A percentile compares a stretch with the other conserved stretches of the same genome.
These are phyloP conservation scores for Oryctolagus cuniculus DNA, from an alignment of 2,113 vertebrate species.

Conservation along the genomic window DNA sequence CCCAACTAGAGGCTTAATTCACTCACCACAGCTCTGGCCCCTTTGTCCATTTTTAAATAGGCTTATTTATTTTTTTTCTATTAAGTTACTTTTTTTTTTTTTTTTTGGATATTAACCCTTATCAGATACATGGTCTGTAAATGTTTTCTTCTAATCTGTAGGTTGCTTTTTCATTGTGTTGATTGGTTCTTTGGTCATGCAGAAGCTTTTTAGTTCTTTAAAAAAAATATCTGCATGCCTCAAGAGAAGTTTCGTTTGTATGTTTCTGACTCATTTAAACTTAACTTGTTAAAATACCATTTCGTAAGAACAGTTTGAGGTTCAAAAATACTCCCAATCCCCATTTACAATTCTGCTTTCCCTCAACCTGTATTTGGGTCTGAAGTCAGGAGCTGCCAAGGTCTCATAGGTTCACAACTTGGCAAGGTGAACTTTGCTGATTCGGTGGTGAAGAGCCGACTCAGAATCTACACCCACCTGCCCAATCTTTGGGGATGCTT, in stretches of 20 bases:
- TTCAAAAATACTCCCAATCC: background rate
- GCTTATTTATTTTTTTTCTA: background rate
- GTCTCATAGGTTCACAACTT: background rate
- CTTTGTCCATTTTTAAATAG: background rate
- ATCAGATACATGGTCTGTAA: background rate
- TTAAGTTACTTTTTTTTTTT: background rate
- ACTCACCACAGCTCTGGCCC: no score
- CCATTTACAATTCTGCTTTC: conserved; percentile 26
- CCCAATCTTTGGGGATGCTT: background rate
- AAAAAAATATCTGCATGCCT: background rate
- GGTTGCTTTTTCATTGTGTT: background rate
- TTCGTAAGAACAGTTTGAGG: conserved; percentile 38
- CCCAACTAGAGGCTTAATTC: no score
- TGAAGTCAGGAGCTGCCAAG: background rate
- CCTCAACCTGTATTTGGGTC: background rate
- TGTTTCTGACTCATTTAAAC: conserved; percentile 45
- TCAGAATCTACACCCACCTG: background rate
- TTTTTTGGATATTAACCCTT: background rate
- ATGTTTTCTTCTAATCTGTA: background rate
- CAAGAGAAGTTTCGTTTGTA: conserved; percentile 26
- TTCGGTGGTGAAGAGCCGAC: background rate
- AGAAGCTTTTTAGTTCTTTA: background rate
- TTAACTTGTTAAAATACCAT: conserved; percentile 58
- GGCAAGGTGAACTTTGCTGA: background rate
- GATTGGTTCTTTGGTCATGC: background rate